These are phyloP conservation scores for Notolabrus celidotus DNA, from an alignment of 2,797 vertebrate genomes.

Conservation along the genomic window DNA sequence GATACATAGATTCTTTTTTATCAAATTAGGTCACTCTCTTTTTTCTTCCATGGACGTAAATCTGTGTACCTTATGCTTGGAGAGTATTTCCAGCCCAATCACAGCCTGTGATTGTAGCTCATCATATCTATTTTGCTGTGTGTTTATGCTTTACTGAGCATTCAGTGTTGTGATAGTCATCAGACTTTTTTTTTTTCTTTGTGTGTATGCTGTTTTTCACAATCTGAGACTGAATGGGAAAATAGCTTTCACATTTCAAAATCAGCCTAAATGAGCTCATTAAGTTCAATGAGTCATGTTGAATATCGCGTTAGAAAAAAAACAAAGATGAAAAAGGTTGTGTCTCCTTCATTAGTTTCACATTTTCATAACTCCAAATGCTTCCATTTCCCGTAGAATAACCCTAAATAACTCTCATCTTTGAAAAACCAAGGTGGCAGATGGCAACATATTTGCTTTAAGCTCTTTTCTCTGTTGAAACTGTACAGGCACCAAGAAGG, in stretches of 20 bases:
- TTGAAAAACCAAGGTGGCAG: slow-evolving; percentile 24
- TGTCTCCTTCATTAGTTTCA: slow-evolving; percentile 32
- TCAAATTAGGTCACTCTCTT: background rate
- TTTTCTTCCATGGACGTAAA: background rate
- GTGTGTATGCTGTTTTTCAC: slow-evolving; percentile 7
- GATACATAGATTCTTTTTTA: too few relatives aligned
- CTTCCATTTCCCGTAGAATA: slow-evolving; percentile 11
- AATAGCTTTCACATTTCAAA: slow-evolving; percentile 51
- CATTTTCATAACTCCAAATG: slow-evolving; percentile 13
- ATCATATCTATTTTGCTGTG: slow-evolving; percentile 26
- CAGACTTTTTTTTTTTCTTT: slow-evolving; percentile 10
- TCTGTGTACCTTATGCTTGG: background rate
- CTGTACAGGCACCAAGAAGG: slow-evolving; percentile 16
- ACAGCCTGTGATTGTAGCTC: slow-evolving; percentile 17
- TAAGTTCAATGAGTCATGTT: slow-evolving; percentile 47
- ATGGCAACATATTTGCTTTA: slow-evolving; percentile 21
- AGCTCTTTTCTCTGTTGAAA: slow-evolving; percentile 29
- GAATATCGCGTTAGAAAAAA: background rate
- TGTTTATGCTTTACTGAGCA: slow-evolving; percentile 23
- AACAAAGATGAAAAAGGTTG: slow-evolving; percentile 31
- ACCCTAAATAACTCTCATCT: slow-evolving; percentile 23
- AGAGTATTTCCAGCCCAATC: slow-evolving; percentile 19
- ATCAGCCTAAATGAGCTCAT: slow-evolving; percentile 41
- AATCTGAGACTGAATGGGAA: slow-evolving; percentile 27
- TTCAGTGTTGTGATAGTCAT: slow-evolving; percentile 31